Percentiles rank a stretch among this genome's conserved stretches.
These are phyloP conservation scores for Scaptomyza pallida DNA, from an alignment of 1,140 invertebrate species.

Conservation along the genomic window DNA sequence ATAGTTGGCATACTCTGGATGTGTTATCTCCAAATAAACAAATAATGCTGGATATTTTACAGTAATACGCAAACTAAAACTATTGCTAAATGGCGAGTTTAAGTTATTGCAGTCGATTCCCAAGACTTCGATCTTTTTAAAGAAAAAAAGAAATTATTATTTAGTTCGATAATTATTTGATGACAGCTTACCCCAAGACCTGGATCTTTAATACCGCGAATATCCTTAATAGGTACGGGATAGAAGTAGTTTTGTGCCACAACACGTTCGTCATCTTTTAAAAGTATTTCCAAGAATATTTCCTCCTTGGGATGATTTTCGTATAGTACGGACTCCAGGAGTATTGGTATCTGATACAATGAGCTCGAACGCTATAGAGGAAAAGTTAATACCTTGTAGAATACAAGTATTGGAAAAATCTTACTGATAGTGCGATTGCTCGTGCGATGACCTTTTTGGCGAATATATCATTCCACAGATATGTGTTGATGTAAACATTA, in stretches of 20 bases:
- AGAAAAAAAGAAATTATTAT: background rate
- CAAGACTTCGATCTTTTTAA: conserved; percentile 46
- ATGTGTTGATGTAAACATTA: conserved; percentile 58
- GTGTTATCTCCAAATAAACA: conserved; percentile 75
- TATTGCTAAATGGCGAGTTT: conserved; percentile 69
- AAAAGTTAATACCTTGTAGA: background rate
- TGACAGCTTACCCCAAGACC: conserved; percentile 29
- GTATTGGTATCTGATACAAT: conserved; percentile 36
- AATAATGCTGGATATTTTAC: conserved; percentile 68
- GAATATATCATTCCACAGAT: conserved; percentile 64
- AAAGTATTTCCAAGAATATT: conserved; percentile 56
- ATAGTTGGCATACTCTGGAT: conserved; percentile 43
- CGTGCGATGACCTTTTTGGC: conserved; percentile 47
- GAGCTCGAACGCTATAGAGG: conserved; percentile 38
- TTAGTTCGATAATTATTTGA: background rate
- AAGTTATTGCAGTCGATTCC: conserved; percentile 39
- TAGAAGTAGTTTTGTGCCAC: conserved; percentile 62
- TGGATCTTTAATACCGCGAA: conserved; percentile 55
- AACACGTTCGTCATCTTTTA: conserved; percentile 31
- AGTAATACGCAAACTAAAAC: conserved; percentile 65
- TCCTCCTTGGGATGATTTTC: conserved; percentile 42
- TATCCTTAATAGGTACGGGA: conserved; percentile 62
- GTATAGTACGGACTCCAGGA: conserved; percentile 39
- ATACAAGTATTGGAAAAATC: background rate
- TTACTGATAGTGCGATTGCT: conserved; percentile 55